Percentiles rank a stretch among this genome's conserved stretches.
phyloP scores from a whole-genome alignment of 2,113 vertebrate genomes.

The Hypomesus transpacificus region DNA sequence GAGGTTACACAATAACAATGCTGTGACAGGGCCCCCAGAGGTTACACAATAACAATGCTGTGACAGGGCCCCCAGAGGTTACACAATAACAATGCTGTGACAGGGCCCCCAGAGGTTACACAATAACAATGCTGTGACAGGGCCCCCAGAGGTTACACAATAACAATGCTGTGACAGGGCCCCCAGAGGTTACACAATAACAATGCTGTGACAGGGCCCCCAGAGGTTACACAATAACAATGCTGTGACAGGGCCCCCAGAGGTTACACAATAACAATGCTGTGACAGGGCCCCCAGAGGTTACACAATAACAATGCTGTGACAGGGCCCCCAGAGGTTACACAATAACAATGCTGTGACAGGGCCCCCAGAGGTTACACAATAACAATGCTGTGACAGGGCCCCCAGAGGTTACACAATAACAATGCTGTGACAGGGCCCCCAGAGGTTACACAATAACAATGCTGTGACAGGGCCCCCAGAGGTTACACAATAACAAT shows the following conservation, averaged over 20 bases:
- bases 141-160: background rate
- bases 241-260: slow-evolving; percentile 3
- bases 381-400: no score
- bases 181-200: slow-evolving; percentile 1
- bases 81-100: no score
- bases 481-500: no score
- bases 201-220: slow-evolving; percentile 3
- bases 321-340: background rate
- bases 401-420: background rate
- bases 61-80: slow-evolving; percentile 2
- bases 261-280: no score
- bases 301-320: no score
- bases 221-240: no score
- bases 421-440: slow-evolving; percentile 8
- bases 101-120: background rate
- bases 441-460: background rate
- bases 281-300: slow-evolving; percentile 4
- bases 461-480: slow-evolving; percentile 1
- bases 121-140: no score
- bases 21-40: slow-evolving; percentile 4
- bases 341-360: no score
- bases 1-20: no score
- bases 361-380: background rate
- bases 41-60: no score
- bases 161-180: no score